Conservation (phyloP, 2,113 vertebrate species). For the Cathartes aura region DNA sequence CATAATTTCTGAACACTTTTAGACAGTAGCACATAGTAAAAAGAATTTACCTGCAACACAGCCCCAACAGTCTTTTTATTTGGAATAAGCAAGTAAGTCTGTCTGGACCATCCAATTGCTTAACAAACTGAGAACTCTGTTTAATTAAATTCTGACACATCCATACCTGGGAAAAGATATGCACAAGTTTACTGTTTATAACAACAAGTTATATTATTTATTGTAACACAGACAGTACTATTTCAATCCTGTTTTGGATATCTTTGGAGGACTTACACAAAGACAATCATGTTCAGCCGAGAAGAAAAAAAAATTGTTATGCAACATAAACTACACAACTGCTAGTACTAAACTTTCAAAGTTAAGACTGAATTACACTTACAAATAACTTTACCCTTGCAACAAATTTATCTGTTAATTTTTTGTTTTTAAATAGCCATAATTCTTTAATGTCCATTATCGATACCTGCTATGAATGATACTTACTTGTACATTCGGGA, state of each 20-base stretch:
- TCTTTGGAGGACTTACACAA: background rate
- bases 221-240: background rate
- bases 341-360: background rate
- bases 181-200: background rate
- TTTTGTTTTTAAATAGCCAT: background rate
- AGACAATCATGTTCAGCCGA: background rate
- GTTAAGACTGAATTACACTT: background rate
- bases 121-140: slow-evolving; percentile 88
- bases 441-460: background rate
- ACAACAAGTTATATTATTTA: background rate
- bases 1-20: background rate
- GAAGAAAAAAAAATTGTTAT: background rate
- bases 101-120: slow-evolving; percentile 87
- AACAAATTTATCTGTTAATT: background rate
- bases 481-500: background rate
- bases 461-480: background rate
- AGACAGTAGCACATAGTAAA: background rate
- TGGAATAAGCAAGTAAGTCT: slow-evolving; percentile 93
- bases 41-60: slow-evolving; percentile 91
- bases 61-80: slow-evolving; percentile 93
- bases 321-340: fast-evolving
- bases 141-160: slow-evolving; percentile 95
- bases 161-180: slow-evolving; percentile 85
- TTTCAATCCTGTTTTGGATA: background rate
- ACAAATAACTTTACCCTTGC: background rate